phyloP scores from a whole-genome alignment of 2,888 invertebrate species.

The Lithophane semibrunnea region DNA sequence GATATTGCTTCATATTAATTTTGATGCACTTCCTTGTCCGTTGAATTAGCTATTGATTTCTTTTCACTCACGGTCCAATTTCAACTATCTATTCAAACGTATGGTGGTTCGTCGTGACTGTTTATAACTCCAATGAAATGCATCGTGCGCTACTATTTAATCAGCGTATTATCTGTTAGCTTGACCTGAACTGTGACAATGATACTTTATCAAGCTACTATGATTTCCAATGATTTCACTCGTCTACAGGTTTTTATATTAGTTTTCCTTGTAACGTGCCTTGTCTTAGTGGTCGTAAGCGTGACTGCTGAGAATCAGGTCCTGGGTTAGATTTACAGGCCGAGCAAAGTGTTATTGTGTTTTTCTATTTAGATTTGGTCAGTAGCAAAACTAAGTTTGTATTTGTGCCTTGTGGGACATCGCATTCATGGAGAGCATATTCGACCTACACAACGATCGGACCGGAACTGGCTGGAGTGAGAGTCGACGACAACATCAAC shows the following conservation, averaged over 20 bases:
- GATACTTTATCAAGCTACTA: constrained; percentile 2
- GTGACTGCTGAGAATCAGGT: neutral
- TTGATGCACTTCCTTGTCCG: neutral
- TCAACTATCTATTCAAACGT: neutral
- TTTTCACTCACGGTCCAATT: neutral
- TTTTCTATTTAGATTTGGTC: neutral
- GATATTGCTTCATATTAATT: constrained; percentile 61
- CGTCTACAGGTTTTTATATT: neutral
- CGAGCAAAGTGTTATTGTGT: neutral
- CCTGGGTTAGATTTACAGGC: neutral
- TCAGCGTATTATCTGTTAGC: constrained; percentile 38
- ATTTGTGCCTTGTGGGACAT: neutral
- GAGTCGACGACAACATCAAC: too few species aligned
- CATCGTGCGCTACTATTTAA: constrained; percentile 25
- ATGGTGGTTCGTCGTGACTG: neutral
- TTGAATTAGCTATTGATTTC: neutral
- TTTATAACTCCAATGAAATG: constrained; percentile 20
- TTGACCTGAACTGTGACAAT: constrained; percentile 42
- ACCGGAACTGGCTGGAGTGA: too few species aligned
- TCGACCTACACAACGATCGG: too few species aligned
- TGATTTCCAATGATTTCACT: constrained; percentile 21
- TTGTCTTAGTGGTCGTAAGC: neutral
- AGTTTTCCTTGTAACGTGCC: too few species aligned
- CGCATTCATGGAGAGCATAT: too few species aligned
- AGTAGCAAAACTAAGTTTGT: too few species aligned